Evolutionary conservation across 1,140 invertebrate species (phyloP), one percentile per base, ranked within the genome.

Genomic region (Nymphalis io): DNA sequence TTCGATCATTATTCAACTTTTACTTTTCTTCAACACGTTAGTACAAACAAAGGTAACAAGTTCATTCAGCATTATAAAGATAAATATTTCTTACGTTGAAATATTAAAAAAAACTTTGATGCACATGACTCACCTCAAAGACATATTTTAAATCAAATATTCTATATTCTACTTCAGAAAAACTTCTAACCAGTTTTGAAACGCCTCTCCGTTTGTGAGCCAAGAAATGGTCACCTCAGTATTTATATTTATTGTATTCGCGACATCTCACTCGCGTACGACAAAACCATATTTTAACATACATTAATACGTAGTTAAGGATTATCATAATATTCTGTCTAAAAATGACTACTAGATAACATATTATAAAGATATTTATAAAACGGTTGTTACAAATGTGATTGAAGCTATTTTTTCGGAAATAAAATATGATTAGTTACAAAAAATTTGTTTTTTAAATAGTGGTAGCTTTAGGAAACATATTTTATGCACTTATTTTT

Each of bases 271-370:
- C 40, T 64, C 57, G 16, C 27, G 55, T 51, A 70, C 18, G 46
- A 59, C 39, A 63, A 64, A 70, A 64, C 57, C 55, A 60, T 73
- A 64, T 65, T 51, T 60, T 69, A 71, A 60, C 46, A 55, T 62
- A 67, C 16, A 42, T 69, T 59, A 40, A 68, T 59, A 61, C 38
- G 67, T 46, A 69, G 40, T 63, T 16, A 48, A 44, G 53, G 68
- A 64, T 70, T 70, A 63, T 59, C 67, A 46, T 57, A 57, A 62
- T 33, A 55, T 16, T 42, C n/a, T 27, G 46, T 15, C 51, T 15
- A 23, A 10, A 27, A 3, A 42, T 42, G 23, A 33, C 6, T 33
- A 33, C 10, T 33, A 33, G 27, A 33, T 3, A 8, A 33, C 27
- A 33, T 44, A n/a, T n/a, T n/a, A 44, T 44, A 44, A n/a, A n/a